Evolutionary conservation across 2,888 invertebrate genomes (phyloP).

Genomic region (Napeogenes sylphis): DNA sequence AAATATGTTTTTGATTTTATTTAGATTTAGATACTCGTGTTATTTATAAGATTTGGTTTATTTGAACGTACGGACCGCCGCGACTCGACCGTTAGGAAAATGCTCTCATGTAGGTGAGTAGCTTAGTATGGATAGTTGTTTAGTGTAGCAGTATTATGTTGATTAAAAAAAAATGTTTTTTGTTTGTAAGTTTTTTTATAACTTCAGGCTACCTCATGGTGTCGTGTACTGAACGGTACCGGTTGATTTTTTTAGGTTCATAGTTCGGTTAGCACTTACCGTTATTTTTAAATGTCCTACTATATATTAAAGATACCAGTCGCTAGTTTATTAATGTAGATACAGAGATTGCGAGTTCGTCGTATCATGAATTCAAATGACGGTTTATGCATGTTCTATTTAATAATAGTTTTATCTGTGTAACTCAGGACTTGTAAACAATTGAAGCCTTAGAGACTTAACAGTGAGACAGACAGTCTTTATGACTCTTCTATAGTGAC

Average conservation of each 20-base stretch:
- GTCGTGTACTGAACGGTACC: constrained; percentile 43
- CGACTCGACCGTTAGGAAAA: constrained; percentile 18
- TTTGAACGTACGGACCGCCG: constrained; percentile 34
- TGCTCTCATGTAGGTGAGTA: constrained; percentile 24
- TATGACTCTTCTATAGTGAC: too few relatives aligned
- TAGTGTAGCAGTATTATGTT: constrained; percentile 72
- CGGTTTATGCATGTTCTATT: too few relatives aligned
- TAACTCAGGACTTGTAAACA: too few relatives aligned
- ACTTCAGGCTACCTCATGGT: constrained; percentile 66
- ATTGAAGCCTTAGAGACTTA: too few relatives aligned
- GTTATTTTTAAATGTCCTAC: too few relatives aligned
- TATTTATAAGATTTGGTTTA: constrained; percentile 28
- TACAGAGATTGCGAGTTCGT: too few relatives aligned
- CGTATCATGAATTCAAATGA: not conserved
- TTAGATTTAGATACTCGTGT: constrained; percentile 24
- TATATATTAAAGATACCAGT: too few relatives aligned
- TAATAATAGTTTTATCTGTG: too few relatives aligned
- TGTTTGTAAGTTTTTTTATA: constrained; percentile 47
- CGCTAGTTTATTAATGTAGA: too few relatives aligned
- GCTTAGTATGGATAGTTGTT: constrained; percentile 40
- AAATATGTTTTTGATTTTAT: not conserved
- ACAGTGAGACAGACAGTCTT: too few relatives aligned
- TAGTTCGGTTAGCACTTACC: constrained; percentile 13
- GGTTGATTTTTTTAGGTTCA: constrained; percentile 3
- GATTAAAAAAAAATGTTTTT: constrained; percentile 44